Percentiles rank a stretch among this genome's conserved stretches.
Evolutionary conservation across 2,113 vertebrate species (phyloP).

Genomic region (Sturnus vulgaris): DNA sequence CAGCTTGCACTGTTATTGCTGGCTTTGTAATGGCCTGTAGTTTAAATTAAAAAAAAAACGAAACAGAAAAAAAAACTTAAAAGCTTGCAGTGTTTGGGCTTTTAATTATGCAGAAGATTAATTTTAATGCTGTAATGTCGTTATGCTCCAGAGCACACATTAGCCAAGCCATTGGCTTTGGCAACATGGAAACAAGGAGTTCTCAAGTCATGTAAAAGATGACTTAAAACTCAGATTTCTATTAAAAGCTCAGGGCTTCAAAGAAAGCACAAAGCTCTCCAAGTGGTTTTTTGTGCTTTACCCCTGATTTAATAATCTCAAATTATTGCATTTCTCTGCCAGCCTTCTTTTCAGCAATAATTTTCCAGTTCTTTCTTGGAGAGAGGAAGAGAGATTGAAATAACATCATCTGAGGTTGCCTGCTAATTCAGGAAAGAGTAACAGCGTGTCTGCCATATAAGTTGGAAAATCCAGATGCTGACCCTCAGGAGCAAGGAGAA

Average conservation of each 20-base stretch:
- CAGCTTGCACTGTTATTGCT: background rate
- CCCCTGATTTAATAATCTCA: background rate
- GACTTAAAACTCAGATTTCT: background rate
- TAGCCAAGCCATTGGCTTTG: background rate
- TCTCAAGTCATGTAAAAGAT: background rate
- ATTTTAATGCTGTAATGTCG: background rate
- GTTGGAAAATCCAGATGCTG: background rate
- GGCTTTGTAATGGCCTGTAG: background rate
- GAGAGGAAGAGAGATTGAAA: background rate
- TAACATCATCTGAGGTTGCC: background rate
- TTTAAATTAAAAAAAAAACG: background rate
- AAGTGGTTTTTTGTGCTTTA: background rate
- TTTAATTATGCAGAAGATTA: conserved; percentile 34
- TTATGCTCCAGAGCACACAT: background rate
- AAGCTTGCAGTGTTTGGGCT: background rate
- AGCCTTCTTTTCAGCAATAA: background rate
- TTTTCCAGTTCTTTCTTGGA: background rate
- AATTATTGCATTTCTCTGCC: background rate
- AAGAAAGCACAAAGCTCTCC: background rate
- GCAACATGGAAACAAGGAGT: background rate
- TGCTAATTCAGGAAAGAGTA: background rate
- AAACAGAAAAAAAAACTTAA: too few species aligned
- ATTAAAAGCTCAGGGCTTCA: background rate
- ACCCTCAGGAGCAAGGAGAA: background rate
- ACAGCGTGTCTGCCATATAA: rapidly evolving